Evolutionary conservation across 1,140 invertebrate genomes (phyloP), one percentile per base, ranked within the genome.

Genomic region (Drosophila littoralis): DNA sequence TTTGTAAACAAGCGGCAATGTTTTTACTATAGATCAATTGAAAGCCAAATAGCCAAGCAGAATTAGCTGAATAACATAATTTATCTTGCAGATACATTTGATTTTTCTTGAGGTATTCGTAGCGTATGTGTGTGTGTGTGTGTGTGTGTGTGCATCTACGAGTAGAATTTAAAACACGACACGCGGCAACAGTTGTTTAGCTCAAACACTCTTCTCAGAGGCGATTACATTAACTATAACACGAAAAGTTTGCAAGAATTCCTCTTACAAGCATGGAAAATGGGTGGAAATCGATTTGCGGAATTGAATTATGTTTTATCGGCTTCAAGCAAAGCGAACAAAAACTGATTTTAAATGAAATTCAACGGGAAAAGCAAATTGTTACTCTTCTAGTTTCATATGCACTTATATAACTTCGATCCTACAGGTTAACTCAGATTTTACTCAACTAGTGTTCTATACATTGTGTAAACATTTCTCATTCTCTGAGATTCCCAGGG

Each of bases 1-100:
- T 67, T 77, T 85, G 68, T 75, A 85, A 84, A 85, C 81, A 75
- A 55, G 46, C 43, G 67, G 67, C 72, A 73, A 74, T 81, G 73
- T 59, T 81, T 81, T 64, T 61, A 75, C 48, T 60, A 77, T 12
- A 74, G 60, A 70, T 75, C 70, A 77, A 85, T 85, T 70, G 40
- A 68, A 74, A 79, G 66, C 63, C 68, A 71, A 71, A 28, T 51
- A 54, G n/a, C 60, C 35, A 57, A 66, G 38, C 50, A 15, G 50
- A 60, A 65, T 63, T 48, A 60, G 54, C 77, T 57, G 66, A 15
- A 33, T 81, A 81, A 84, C 81, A 84, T 84, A 80, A 75, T 83
- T 83, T 73, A 51, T 15, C 13, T 17, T 52, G 40, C 69, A 74
- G 74, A 81, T 69, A 60, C 55, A 48, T 75, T 59, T 83, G 60